Base-by-base conservation (phyloP, 2,797 vertebrate genomes). In the Diplodus puntazzo region DNA sequence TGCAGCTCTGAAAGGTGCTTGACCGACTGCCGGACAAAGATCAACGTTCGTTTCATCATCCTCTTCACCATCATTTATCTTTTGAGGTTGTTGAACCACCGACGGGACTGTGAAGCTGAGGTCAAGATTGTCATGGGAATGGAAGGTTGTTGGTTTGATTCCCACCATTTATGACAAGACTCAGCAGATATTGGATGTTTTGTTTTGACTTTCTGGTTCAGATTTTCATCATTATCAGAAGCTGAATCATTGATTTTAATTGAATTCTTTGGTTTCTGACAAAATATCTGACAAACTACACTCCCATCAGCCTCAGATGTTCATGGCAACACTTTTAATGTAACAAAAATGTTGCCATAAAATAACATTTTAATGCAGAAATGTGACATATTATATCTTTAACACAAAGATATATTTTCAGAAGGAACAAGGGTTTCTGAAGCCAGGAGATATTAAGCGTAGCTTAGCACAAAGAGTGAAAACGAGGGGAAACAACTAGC, bases 41-140 rank as follows among this genome's bases (percentile, higher is more conserved):
- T 81, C 75, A 87, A 83, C 73, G 70, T 55, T 71, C 64, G 60
- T 49, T 55, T 82, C 62, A 77, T 63, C 42, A 39, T 39, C 39
- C 39, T 39, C 39, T 11, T 39, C 25, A 3, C 39, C 34, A 16
- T 34, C 13, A 20, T 61, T 66, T 66, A 20, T 46, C 43, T 4
- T 43, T 12, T 6, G 34, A 1, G 7, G 20, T n/a, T 73, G 58
- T 69, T 82, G 67, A 73, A 73, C 69, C 11, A 1, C 57, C 75
- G 69, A 16, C 42, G 25, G 25, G 50, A 5, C 13, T 27, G 12
- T 18, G 34, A 71, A 80, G 23, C 59, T 72, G 34, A 17, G 11
- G 30, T 46, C 14, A 58, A 58, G 9, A 48, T 14, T 39, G 34
- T 39, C 39, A 23, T 52, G 53, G 27, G 53, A 63, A 5, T 50